phyloP scores from a whole-genome alignment of 2,797 vertebrate species.

The Hypotaenidia okinawae region DNA sequence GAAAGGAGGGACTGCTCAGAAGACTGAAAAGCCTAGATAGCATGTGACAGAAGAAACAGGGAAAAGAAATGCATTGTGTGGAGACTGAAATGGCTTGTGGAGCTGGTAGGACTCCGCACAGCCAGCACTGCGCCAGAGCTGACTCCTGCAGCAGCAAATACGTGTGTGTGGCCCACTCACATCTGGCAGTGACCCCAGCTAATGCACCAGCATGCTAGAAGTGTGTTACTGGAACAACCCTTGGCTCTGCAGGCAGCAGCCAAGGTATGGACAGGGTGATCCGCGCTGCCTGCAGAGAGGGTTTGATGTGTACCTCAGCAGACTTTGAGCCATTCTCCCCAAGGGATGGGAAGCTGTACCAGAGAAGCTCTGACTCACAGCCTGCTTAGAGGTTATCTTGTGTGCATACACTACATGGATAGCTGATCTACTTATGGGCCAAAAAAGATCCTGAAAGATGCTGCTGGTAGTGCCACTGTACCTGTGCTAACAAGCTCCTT shows the following conservation, averaged over 20 bases:
- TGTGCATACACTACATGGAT: not conserved
- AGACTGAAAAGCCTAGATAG: not conserved
- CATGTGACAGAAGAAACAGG: not conserved
- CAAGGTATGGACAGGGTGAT: not conserved
- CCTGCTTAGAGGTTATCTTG: fast-evolving
- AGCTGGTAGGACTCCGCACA: not conserved
- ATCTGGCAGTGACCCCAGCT: not conserved
- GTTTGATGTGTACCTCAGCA: not conserved
- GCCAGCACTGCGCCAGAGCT: not conserved
- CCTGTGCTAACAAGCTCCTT: not conserved
- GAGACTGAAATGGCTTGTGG: not conserved
- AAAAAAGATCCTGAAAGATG: not conserved
- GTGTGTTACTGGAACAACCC: not conserved
- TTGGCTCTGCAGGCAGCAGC: not conserved
- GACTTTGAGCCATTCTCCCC: not conserved
- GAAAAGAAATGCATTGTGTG: not conserved
- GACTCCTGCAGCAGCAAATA: not conserved
- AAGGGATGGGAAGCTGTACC: not conserved
- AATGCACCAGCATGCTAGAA: not conserved
- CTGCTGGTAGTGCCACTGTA: not conserved
- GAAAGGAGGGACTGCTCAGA: not conserved
- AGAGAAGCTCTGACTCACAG: fast-evolving
- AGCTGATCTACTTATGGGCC: not conserved
- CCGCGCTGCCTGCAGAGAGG: not conserved
- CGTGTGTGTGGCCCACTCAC: not conserved